A percentile compares a stretch with the other conserved stretches of the same genome.
Evolutionary conservation across 2,797 vertebrate species (phyloP).

Genomic region (Hybognathus amarus): DNA sequence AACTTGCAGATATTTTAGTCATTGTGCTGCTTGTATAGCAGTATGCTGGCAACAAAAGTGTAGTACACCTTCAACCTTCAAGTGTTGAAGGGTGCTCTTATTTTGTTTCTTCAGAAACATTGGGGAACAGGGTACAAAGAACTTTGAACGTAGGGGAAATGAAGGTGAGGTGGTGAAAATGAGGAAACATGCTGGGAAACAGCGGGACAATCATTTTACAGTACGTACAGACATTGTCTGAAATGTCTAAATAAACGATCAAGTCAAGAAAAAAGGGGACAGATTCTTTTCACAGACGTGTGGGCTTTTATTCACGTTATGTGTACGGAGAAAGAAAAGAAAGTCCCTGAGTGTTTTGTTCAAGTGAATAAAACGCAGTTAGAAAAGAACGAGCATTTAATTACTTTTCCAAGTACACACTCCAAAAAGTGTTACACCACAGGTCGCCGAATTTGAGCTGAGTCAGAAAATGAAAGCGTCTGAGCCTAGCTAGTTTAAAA

Average conservation of each 20-base stretch:
- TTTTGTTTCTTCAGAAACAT: constrained; percentile 31
- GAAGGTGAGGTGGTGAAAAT: constrained; percentile 3
- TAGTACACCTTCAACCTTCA: not conserved
- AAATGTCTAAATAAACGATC: constrained; percentile 60
- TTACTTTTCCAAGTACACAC: constrained; percentile 69
- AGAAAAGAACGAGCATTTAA: constrained; percentile 70
- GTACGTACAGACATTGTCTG: constrained; percentile 24
- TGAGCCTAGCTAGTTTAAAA: constrained; percentile 12
- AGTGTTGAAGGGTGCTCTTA: constrained; percentile 54
- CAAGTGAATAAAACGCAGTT: constrained; percentile 61
- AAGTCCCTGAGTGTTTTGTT: constrained; percentile 67
- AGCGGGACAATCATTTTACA: constrained; percentile 14
- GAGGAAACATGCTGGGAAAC: constrained; percentile 35
- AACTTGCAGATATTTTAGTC: too few relatives aligned
- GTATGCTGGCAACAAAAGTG: too few relatives aligned
- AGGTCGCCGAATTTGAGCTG: constrained; percentile 24
- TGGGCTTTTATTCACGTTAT: constrained; percentile 58
- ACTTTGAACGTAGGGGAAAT: not conserved
- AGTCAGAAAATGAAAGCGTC: constrained; percentile 17
- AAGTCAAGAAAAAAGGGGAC: constrained; percentile 41
- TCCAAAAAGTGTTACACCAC: constrained; percentile 50
- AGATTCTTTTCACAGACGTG: constrained; percentile 28
- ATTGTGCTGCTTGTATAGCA: too few relatives aligned
- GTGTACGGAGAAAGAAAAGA: constrained; percentile 35
- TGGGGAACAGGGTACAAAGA: constrained; percentile 20